These are phyloP conservation scores for Gallinago stenura DNA, from an alignment of 2,797 vertebrate genomes.

Conservation along the genomic window DNA sequence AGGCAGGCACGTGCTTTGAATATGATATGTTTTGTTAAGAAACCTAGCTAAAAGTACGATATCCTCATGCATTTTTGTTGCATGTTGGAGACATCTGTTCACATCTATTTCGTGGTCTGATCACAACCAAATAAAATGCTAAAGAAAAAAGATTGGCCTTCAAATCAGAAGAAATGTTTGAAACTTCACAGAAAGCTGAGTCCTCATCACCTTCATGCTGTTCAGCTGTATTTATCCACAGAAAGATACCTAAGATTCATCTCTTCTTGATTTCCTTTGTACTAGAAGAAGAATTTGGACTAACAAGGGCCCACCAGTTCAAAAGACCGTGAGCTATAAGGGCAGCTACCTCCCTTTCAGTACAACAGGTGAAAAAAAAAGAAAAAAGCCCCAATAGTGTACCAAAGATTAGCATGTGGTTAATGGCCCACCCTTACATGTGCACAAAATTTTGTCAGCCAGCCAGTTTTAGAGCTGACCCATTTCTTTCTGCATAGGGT, in stretches of 20 bases:
- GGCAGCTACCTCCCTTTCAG: neutral
- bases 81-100: neutral
- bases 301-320: neutral
- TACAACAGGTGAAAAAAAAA: neutral
- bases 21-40: neutral
- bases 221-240: neutral
- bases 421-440: accelerated
- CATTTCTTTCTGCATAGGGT: neutral
- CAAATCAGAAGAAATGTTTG: neutral
- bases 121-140: neutral
- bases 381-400: neutral
- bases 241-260: neutral
- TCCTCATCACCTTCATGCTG: neutral
- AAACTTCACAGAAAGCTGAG: neutral
- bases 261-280: neutral
- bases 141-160: neutral
- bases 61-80: neutral
- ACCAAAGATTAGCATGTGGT: neutral
- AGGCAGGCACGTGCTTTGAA: neutral
- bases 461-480: neutral
- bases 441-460: neutral
- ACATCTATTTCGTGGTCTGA: neutral
- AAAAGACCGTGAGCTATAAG: neutral
- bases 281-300: neutral
- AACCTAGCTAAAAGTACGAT: neutral